Evolutionary conservation across 2,113 vertebrate genomes (phyloP), one percentile per base, ranked within the genome.

Genomic region (Drymodes brunneopygia): DNA sequence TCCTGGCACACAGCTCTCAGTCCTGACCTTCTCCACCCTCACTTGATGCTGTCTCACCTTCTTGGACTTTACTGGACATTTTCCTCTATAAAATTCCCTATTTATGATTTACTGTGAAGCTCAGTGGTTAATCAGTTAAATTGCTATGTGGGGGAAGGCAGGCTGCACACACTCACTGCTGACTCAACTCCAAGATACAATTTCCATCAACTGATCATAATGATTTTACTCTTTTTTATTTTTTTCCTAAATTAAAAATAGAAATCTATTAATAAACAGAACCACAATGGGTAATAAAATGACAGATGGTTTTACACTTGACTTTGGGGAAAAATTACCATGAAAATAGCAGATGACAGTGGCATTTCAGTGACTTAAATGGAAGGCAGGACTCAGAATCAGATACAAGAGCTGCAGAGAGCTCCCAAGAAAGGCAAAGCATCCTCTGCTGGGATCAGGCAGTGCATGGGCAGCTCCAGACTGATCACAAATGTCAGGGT

Each of bases 201-300:
- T 95, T 97, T 84, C 64, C 45, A 86, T 75, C 82, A 82, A 92
- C 48, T 79, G 82, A 96, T 90, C 88, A 57, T 56, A 66, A 95
- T 42, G 74, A 87, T 82, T 86, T 57, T 51, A 72, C 69, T 93
- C 58, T 54, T 70, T 56, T 91, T 77, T n/a, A n/a, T n/a, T 86
- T 70, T 19, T 0, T 1, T 0, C 16, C 54, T 36, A 50, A 83
- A 88, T 29, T 62, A 93, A 94, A 95, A 96, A 91, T 88, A 95
- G 88, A 88, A 67, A 61, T 91, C 95, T 96, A 94, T 95, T 95
- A 95, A 95, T 97, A 95, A 94, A 72, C 69, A 92, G 69, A 90
- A 94, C 87, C 94, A 94, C 75, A 91, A 90, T 57, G 86, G 84
- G 79, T 54, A 91, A 95, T 78, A 94, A 95, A 86, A 28, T 58